Percentiles rank a stretch among this genome's conserved stretches.
Evolutionary conservation across 2,888 invertebrate genomes (phyloP).

Genomic region (Alloscopus bannaensis): DNA sequence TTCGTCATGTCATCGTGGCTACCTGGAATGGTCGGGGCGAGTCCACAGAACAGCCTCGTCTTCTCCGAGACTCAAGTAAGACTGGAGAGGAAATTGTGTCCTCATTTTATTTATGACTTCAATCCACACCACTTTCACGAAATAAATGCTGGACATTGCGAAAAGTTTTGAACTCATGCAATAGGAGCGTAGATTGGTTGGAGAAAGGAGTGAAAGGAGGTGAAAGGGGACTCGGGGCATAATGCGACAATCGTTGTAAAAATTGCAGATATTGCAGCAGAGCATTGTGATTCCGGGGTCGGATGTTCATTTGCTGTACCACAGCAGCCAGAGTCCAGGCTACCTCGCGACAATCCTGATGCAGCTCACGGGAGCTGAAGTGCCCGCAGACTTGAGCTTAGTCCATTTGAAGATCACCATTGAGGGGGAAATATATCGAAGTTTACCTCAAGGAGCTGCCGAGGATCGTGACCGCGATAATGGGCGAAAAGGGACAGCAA

Average conservation of each 20-base stretch:
- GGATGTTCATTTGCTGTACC: conserved; percentile 94
- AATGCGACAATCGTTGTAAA: background rate
- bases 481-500: conserved; percentile 91
- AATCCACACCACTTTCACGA: background rate
- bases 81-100: too few species aligned
- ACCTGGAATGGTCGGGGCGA: conserved; percentile 90
- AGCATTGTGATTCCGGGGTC: conserved; percentile 96
- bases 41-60: conserved; percentile 87
- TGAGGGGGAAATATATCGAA: conserved; percentile 93
- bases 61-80: conserved; percentile 93
- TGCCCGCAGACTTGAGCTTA: conserved; percentile 88
- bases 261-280: conserved; percentile 92
- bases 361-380: conserved; percentile 86
- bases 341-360: conserved; percentile 95
- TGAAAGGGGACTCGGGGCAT: background rate
- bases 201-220: background rate
- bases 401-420: conserved; percentile 95
- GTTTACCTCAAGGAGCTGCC: conserved; percentile 93
- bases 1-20: conserved; percentile 93
- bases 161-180: background rate
- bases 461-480: conserved; percentile 89
- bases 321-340: conserved; percentile 95
- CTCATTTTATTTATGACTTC: too few species aligned
- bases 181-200: background rate
- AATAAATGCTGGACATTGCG: background rate